phyloP scores from a whole-genome alignment of 2,888 invertebrate species.

The Andrena chrysosceles region DNA sequence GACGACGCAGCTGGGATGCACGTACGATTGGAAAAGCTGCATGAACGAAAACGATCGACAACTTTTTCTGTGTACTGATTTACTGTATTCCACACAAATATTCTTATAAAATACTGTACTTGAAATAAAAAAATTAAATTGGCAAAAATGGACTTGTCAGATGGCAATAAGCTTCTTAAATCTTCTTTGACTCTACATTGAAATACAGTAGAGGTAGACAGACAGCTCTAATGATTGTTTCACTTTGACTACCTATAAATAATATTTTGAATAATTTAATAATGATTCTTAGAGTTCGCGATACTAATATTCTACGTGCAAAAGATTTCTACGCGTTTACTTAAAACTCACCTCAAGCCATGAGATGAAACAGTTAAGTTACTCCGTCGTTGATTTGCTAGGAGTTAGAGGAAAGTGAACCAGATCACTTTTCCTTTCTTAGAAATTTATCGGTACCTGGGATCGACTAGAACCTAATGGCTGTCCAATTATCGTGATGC shows the following conservation, averaged over 20 bases:
- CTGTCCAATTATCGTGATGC: conserved; percentile 61
- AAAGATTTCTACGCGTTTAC: neutral
- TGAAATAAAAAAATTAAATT: neutral
- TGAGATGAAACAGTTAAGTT: conserved; percentile 1
- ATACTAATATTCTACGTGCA: neutral
- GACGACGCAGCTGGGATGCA: conserved; percentile 10
- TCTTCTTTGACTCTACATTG: too few relatives aligned
- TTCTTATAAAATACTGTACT: neutral
- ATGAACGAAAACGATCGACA: neutral
- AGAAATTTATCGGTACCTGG: conserved; percentile 39
- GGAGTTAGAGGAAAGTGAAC: conserved; percentile 37
- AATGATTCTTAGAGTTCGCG: neutral
- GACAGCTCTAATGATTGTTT: too few relatives aligned
- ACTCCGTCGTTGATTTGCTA: neutral
- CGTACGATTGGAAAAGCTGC: conserved; percentile 5
- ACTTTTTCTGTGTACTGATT: neutral
- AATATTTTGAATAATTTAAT: neutral
- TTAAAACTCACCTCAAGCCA: neutral
- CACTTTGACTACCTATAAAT: too few relatives aligned
- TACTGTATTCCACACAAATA: neutral
- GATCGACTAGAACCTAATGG: conserved; percentile 29
- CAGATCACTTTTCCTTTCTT: conserved; percentile 57
- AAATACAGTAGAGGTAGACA: too few relatives aligned
- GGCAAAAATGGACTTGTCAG: neutral
- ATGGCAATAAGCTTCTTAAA: neutral